These are phyloP conservation scores for Hydraecia micacea DNA, from an alignment of 2,888 invertebrate genomes.

Conservation along the genomic window DNA sequence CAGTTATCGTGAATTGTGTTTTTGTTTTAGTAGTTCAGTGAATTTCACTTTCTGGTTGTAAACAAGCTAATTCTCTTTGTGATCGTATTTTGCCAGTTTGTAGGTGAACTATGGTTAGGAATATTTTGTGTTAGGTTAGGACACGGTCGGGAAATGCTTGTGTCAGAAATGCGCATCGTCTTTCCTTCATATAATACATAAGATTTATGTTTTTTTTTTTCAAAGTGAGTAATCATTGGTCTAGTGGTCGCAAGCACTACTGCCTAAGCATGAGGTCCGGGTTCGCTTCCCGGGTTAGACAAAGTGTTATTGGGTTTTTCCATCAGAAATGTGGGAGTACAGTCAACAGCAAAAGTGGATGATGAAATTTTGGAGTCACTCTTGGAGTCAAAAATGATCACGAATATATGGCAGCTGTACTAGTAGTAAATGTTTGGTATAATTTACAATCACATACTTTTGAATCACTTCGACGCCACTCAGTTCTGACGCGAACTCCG, in stretches of 20 bases:
- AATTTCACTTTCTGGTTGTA: conserved; percentile 43
- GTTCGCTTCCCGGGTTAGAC: neutral
- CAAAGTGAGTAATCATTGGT: neutral
- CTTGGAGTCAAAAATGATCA: too few relatives aligned
- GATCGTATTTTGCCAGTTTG: conserved; percentile 17
- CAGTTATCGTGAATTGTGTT: conserved; percentile 53
- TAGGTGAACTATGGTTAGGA: neutral
- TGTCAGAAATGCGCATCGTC: neutral
- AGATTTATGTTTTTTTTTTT: neutral
- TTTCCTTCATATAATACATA: neutral
- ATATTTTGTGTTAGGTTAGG: conserved; percentile 1
- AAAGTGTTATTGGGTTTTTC: neutral
- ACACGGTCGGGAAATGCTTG: neutral
- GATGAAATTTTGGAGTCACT: too few relatives aligned
- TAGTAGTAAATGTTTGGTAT: too few relatives aligned
- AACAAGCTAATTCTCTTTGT: conserved; percentile 24
- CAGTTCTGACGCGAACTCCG: too few relatives aligned
- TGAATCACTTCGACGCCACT: too few relatives aligned
- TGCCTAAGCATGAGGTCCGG: neutral
- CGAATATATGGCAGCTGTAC: too few relatives aligned
- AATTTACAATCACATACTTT: too few relatives aligned
- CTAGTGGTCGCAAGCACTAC: neutral
- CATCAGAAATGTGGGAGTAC: too few relatives aligned
- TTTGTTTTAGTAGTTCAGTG: conserved; percentile 45
- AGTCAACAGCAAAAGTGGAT: too few relatives aligned